Conservation (phyloP, 2,888 invertebrate species). For the Parapristionchus giblindavisi region DNA sequence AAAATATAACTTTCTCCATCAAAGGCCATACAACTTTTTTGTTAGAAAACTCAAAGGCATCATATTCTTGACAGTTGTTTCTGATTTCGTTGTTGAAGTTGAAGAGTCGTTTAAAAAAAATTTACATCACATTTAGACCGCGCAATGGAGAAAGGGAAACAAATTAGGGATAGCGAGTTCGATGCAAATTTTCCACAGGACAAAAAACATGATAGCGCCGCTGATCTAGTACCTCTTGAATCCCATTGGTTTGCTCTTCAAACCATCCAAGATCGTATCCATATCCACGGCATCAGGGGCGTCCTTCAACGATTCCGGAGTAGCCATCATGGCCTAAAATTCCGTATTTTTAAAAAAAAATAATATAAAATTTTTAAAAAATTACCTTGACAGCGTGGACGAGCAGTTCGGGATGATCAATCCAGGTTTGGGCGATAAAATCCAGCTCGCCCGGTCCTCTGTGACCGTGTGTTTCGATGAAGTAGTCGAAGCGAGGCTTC, state of each 20-base stretch:
- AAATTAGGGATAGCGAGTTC: not conserved
- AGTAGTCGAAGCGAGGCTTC: conserved; percentile 73
- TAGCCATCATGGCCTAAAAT: conserved; percentile 26
- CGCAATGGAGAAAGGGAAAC: no score
- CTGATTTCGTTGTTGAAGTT: no score
- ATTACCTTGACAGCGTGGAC: conserved; percentile 77
- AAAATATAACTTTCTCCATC: no score
- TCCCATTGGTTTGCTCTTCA: conserved; percentile 53
- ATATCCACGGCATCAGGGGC: not conserved
- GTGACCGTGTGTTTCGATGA: conserved; percentile 80
- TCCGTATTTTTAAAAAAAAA: not conserved
- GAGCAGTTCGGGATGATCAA: conserved; percentile 76
- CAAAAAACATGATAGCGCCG: not conserved
- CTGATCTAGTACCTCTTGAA: conserved; percentile 42
- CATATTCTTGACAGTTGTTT: no score
- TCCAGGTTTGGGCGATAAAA: conserved; percentile 74
- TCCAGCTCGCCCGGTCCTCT: conserved; percentile 69
- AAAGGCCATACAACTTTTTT: no score
- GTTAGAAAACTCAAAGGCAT: no score
- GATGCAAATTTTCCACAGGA: not conserved
- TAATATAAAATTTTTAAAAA: not conserved
- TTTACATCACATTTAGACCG: no score
- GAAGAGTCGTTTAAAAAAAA: no score
- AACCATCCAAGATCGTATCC: conserved; percentile 50
- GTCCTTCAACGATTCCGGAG: conserved; percentile 3